A percentile compares a stretch with the other conserved stretches of the same genome.
These are phyloP conservation scores for Clamator glandarius DNA, from an alignment of 2,797 vertebrate genomes.

Conservation along the genomic window DNA sequence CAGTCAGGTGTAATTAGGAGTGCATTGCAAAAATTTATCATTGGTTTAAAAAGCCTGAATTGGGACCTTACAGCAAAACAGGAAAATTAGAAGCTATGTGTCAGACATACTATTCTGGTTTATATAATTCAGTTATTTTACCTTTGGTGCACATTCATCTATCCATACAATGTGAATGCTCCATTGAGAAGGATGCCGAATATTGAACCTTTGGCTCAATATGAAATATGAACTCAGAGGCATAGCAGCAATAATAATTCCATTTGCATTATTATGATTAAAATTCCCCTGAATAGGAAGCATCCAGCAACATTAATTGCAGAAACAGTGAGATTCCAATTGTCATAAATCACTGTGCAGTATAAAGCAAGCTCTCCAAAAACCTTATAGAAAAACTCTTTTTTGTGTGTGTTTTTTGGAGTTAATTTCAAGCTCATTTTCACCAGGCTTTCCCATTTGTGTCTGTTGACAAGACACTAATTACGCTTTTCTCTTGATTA, in stretches of 20 bases:
- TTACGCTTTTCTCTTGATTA: conserved; percentile 51
- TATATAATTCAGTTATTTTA: conserved; percentile 49
- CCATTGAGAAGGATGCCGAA: conserved; percentile 17
- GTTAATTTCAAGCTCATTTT: conserved; percentile 37
- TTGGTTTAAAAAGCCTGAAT: conserved; percentile 70
- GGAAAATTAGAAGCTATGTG: conserved; percentile 45
- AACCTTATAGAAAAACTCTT: not conserved
- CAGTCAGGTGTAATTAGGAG: conserved; percentile 74
- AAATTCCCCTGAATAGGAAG: conserved; percentile 29
- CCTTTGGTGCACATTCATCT: conserved; percentile 33
- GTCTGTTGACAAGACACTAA: conserved; percentile 18
- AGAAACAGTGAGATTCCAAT: conserved; percentile 37
- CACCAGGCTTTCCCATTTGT: conserved; percentile 26
- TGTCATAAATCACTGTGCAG: conserved; percentile 34
- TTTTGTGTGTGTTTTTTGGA: not conserved
- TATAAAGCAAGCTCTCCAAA: not conserved
- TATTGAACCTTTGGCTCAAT: conserved; percentile 18
- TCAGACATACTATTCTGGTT: conserved; percentile 17
- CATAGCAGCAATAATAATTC: conserved; percentile 38
- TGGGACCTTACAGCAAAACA: conserved; percentile 48
- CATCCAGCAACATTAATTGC: conserved; percentile 53
- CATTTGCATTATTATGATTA: conserved; percentile 62
- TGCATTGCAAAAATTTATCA: conserved; percentile 73
- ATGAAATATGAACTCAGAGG: conserved; percentile 16
- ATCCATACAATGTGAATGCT: not conserved